Percentiles rank a stretch among this genome's conserved stretches.
Evolutionary conservation across 2,888 invertebrate genomes (phyloP).

Genomic region (Amiota communis): DNA sequence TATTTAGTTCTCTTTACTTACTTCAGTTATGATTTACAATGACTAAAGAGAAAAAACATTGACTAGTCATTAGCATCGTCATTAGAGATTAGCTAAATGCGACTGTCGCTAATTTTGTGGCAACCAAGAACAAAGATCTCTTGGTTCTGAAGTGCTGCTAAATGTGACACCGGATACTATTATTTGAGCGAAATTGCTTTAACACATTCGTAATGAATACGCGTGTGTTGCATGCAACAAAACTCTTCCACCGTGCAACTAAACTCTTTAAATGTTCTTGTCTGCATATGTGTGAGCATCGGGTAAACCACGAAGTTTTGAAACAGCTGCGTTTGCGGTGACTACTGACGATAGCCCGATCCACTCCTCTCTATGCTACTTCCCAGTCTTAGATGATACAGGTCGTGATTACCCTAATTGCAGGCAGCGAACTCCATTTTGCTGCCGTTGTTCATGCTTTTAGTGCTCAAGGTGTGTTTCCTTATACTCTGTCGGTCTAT

Average conservation of each 20-base stretch:
- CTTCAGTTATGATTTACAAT: too few relatives aligned
- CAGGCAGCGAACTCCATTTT: conserved; percentile 20
- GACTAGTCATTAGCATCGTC: too few relatives aligned
- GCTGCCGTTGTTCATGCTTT: background rate
- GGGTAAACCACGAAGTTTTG: conserved; percentile 14
- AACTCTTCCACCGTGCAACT: background rate
- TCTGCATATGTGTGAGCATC: background rate
- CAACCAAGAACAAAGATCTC: too few relatives aligned
- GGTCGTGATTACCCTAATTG: conserved; percentile 43
- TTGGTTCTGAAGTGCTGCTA: conserved; percentile 23
- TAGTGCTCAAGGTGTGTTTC: background rate
- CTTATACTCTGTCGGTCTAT: background rate
- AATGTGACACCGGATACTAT: conserved; percentile 17
- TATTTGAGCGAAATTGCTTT: conserved; percentile 27
- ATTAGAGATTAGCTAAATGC: too few relatives aligned
- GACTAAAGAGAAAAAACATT: too few relatives aligned
- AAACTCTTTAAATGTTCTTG: background rate
- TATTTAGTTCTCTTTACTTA: too few relatives aligned
- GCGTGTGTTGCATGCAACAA: conserved; percentile 6
- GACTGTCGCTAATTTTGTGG: too few relatives aligned
- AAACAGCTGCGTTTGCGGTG: conserved; percentile 30
- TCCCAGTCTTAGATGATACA: conserved; percentile 36
- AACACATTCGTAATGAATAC: conserved; percentile 31
- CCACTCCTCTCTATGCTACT: background rate
- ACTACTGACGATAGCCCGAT: background rate